phyloP scores from a whole-genome alignment of 2,888 invertebrate genomes.

The Helobdella robusta region DNA sequence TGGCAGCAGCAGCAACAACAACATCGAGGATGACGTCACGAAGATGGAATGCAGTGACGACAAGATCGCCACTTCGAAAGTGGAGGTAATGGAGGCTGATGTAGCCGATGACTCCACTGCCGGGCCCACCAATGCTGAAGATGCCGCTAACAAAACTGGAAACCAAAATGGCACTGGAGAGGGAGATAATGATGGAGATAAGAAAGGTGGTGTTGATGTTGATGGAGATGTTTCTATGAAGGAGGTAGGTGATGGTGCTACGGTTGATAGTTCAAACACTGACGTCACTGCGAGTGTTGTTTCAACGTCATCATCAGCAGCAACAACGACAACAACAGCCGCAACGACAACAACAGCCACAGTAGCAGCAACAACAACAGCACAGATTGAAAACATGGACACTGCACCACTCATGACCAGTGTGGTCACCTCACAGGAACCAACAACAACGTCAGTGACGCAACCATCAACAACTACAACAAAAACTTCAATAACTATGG shows the following conservation, averaged over 20 bases:
- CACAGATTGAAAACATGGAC: too few species aligned
- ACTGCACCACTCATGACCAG: too few species aligned
- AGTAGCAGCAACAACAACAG: too few species aligned
- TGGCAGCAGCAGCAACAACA: too few species aligned
- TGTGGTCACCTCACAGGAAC: too few species aligned
- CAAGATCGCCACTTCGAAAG: neutral
- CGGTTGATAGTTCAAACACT: neutral
- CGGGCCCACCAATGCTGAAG: neutral
- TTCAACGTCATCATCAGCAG: neutral
- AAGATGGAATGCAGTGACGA: slow-evolving; percentile 9
- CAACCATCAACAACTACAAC: too few species aligned
- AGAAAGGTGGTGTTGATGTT: slow-evolving; percentile 1
- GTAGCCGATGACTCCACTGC: neutral
- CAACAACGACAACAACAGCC: neutral
- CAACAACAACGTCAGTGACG: too few species aligned
- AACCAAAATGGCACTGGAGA: neutral
- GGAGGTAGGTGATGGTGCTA: slow-evolving; percentile 6
- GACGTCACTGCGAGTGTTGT: neutral
- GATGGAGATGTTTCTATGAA: too few species aligned
- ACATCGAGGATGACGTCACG: neutral
- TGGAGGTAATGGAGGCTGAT: neutral
- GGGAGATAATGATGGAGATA: neutral
- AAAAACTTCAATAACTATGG: too few species aligned
- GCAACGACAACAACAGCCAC: neutral
- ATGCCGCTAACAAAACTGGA: neutral